Evolutionary conservation across 2,888 invertebrate genomes (phyloP), one percentile per base, ranked within the genome.

Genomic region (Drosophila mayaguana): DNA sequence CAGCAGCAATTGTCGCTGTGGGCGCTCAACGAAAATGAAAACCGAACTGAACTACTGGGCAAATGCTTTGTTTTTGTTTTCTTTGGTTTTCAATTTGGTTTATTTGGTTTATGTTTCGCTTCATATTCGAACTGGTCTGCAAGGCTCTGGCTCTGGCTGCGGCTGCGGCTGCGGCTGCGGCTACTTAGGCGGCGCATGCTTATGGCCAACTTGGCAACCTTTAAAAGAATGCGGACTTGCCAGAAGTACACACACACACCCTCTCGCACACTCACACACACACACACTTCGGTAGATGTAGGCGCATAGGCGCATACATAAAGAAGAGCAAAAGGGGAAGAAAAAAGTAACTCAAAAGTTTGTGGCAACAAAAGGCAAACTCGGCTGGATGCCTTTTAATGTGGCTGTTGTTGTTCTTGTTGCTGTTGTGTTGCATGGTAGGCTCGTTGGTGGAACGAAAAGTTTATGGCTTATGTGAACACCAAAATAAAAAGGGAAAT

Each of bases 181-280:
- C 48, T 48, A 28, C 48, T 48, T 48, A 48, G 28, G 48, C 48
- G 48, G 48, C 48, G 48, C 48, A 50, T 50, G 48, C 48, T 50
- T 59, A 9, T 59, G 72, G 80, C 81, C 88, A 91, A 91, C 85
- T 89, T 91, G 91, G 86, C 91, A 91, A 91, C 92, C 91, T 92
- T 91, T 92, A 77, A 92, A 91, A 92, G 91, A 91, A 91, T 91
- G 91, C 91, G 91, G 91, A 91, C 90, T 90, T 83, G 87, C 89
- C 78, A 90, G 87, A 83, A 88, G 63, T 82, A 79, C 79, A 72
- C 72, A 72, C 64, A 78, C 46, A 32, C 42, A 64, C 57, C 50
- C 69, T 45, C 57, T 57, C 60, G 67, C 63, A 45, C 25, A 38
- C 66, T 50, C 64, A 46, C 57, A 57, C 56, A 63, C 57, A 36